Evolutionary conservation across 2,888 invertebrate species (phyloP).

Genomic region (Drosophila demipolita): DNA sequence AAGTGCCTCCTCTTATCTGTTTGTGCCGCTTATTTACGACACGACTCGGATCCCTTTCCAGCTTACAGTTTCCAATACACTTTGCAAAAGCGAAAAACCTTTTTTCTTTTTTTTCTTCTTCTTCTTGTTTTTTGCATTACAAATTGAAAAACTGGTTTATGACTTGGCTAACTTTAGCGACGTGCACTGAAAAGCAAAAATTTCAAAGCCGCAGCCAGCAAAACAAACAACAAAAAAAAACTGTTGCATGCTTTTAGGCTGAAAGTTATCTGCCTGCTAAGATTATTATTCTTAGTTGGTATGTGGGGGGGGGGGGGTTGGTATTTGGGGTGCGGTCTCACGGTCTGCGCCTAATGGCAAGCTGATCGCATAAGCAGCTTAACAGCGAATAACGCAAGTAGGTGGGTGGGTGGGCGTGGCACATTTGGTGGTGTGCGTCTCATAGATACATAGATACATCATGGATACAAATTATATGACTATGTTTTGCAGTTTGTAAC

Average conservation of each 20-base stretch:
- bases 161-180: slow-evolving; percentile 74
- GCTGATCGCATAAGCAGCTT: slow-evolving; percentile 62
- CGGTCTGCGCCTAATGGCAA: slow-evolving; percentile 40
- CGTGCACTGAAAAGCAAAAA: slow-evolving; percentile 64
- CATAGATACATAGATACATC: too few species aligned
- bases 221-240: slow-evolving; percentile 25
- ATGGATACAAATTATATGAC: slow-evolving; percentile 14
- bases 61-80: slow-evolving; percentile 53
- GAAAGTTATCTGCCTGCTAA: slow-evolving; percentile 52
- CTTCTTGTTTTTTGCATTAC: slow-evolving; percentile 44
- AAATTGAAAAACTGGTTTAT: slow-evolving; percentile 76
- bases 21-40: slow-evolving; percentile 63
- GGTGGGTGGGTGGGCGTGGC: not conserved
- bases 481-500: not conserved
- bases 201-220: not conserved
- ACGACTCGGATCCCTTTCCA: slow-evolving; percentile 26
- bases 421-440: not conserved
- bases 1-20: slow-evolving; percentile 20
- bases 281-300: slow-evolving; percentile 19
- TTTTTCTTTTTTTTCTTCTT: slow-evolving; percentile 2
- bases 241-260: slow-evolving; percentile 75
- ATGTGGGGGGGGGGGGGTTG: too few species aligned
- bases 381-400: not conserved
- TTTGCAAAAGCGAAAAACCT: slow-evolving; percentile 45
- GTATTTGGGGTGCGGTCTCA: slow-evolving; percentile 34